These are phyloP conservation scores for Triplophysa siluroides DNA, from an alignment of 2,113 vertebrate genomes.

Conservation along the genomic window DNA sequence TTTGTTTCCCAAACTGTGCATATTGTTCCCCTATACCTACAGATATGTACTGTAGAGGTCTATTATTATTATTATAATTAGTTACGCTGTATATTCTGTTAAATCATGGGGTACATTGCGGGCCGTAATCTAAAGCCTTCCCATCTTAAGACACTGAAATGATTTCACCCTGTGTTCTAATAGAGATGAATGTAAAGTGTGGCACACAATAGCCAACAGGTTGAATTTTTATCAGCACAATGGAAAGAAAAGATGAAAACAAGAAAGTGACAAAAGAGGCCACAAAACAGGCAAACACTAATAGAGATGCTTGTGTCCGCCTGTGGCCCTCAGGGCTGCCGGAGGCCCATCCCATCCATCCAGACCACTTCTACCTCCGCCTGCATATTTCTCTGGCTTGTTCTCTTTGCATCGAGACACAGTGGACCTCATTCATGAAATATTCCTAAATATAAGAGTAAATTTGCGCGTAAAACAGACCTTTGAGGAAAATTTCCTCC, in stretches of 20 bases:
- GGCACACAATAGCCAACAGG: slow-evolving; percentile 5
- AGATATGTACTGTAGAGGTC: too few relatives aligned
- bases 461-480: too few relatives aligned
- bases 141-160: neutral
- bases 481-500: too few relatives aligned
- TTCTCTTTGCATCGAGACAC: slow-evolving; percentile 34
- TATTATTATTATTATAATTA: too few relatives aligned
- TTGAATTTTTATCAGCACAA: slow-evolving; percentile 12
- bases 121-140: too few relatives aligned
- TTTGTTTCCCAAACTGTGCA: too few relatives aligned
- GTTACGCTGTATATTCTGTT: too few relatives aligned
- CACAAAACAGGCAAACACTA: neutral
- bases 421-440: neutral
- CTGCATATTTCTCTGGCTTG: slow-evolving; percentile 52
- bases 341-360: slow-evolving; percentile 34
- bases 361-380: neutral
- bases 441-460: too few relatives aligned
- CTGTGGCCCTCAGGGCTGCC: slow-evolving; percentile 29
- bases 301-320: slow-evolving; percentile 3
- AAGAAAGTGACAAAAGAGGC: slow-evolving; percentile 24
- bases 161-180: neutral
- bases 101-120: too few relatives aligned
- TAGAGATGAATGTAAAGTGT: neutral
- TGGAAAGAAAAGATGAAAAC: slow-evolving; percentile 34
- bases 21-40: too few relatives aligned